Conservation (phyloP, 2,888 invertebrate species). For the Caenorhabditis zanzibari region DNA sequence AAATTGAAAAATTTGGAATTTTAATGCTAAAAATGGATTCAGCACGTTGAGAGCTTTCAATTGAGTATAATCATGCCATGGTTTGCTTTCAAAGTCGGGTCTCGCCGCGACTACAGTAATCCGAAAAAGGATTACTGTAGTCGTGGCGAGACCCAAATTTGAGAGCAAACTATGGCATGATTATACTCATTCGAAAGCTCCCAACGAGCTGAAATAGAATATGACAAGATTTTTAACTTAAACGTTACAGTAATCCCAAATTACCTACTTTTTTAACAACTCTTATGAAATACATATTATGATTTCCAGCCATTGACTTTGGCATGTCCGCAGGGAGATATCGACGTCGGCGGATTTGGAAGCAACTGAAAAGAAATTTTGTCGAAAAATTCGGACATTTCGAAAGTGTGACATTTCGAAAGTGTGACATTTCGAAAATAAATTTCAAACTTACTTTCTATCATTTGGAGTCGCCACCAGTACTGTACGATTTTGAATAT, state of each 20-base stretch:
- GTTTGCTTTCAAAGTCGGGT: too few relatives aligned
- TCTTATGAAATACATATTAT: constrained; percentile 70
- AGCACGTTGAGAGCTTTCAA: not conserved
- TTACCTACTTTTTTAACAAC: constrained; percentile 65
- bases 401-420: too few relatives aligned
- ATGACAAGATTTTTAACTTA: too few relatives aligned
- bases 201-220: too few relatives aligned
- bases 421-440: too few relatives aligned
- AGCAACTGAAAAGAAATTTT: constrained; percentile 58
- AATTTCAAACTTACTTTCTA: constrained; percentile 31
- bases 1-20: not conserved
- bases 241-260: too few relatives aligned
- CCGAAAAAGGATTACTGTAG: too few relatives aligned
- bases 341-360: constrained; percentile 65
- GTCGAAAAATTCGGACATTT: not conserved
- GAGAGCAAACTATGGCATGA: too few relatives aligned
- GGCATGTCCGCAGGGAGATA: constrained; percentile 70
- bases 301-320: constrained; percentile 67
- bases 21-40: not conserved
- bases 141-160: too few relatives aligned
- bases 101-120: too few relatives aligned
- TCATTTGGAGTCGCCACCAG: constrained; percentile 46
- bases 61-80: too few relatives aligned
- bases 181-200: too few relatives aligned
- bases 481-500: constrained; percentile 67